These are phyloP conservation scores for Araneus ventricosus DNA, from an alignment of 1,140 invertebrate species.

Conservation along the genomic window DNA sequence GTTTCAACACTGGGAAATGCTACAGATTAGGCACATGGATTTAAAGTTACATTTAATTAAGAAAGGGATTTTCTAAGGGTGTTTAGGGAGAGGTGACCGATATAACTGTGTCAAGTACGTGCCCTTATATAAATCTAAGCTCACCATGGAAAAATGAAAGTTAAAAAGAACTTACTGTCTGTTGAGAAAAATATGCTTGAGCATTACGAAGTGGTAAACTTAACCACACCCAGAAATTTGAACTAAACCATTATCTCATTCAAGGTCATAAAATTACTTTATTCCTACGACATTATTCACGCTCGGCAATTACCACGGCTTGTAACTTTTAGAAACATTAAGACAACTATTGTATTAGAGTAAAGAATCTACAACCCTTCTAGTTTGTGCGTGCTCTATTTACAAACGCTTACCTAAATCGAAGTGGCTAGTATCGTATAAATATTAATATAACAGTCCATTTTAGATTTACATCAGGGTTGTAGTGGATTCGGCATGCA, in stretches of 20 bases:
- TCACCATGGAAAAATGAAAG: not conserved
- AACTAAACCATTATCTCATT: not conserved
- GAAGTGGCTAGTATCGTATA: too few species aligned
- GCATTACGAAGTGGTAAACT: not conserved
- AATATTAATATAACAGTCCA: too few species aligned
- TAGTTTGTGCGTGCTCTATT: too few species aligned
- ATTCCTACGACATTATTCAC: not conserved
- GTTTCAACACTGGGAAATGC: not conserved
- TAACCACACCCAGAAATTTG: slow-evolving; percentile 10
- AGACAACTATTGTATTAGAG: too few species aligned
- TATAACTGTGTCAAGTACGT: slow-evolving; percentile 9
- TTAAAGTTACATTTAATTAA: not conserved
- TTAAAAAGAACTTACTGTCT: not conserved
- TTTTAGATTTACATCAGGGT: too few species aligned
- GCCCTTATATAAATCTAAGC: not conserved
- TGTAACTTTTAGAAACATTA: too few species aligned
- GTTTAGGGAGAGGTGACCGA: not conserved
- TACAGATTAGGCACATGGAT: not conserved
- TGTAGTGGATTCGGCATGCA: too few species aligned
- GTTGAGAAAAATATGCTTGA: not conserved
- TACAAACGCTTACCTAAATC: too few species aligned
- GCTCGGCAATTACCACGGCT: too few species aligned
- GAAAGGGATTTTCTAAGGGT: not conserved
- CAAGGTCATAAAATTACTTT: not conserved
- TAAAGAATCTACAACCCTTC: too few species aligned